Evolutionary conservation across 2,113 vertebrate genomes (phyloP), one percentile per base, ranked within the genome.

Genomic region (Clarias magur): DNA sequence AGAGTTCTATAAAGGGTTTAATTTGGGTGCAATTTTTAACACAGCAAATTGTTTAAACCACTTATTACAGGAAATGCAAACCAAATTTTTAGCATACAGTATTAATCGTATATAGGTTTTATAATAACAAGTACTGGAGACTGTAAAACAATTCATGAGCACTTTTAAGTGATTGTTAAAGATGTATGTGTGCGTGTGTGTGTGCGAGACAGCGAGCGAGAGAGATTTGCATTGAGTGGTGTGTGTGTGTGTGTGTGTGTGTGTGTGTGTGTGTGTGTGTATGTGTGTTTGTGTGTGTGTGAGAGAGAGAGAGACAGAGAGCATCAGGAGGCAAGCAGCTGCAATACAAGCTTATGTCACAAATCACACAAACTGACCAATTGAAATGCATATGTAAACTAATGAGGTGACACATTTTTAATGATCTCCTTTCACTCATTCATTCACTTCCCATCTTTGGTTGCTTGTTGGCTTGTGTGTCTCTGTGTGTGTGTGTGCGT

Each of bases 241-340:
- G 53, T 90, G 87, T 76, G 84, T 67, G 84, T 91, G 65, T 68
- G 68, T 70, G 30, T 80, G 79, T 38, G 21, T 15, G 57, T 80
- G 79, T 38, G 21, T 15, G 57, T 90, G 89, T 60, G 53, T 90
- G 87, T 76, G 84, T 67, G 84, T 91, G 65, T 68, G 68, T 70
- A 15, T 70, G 68, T 70, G 68, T 70, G 16, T 56, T 25, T 56
- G 25, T 79, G 13, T 27, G 57, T 80, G 79, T 38, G 21, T 15
- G 57, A 16, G 25, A 11, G 68, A 21, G 27, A 4, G 30, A 11
- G 21, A 25, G 57, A 16, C 15, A 11, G 23, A 17, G 88, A 88
- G 80, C 72, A 65, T 86, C 38, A 38, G 80, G 48, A 86, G 56
- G 88, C 84, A 90, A 93, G 91, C 90, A 53, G 81, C 89, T 92